Percentiles rank a stretch among this genome's conserved stretches.
phyloP scores from a whole-genome alignment of 2,888 invertebrate genomes.

The Digitonthophagus gazella region DNA sequence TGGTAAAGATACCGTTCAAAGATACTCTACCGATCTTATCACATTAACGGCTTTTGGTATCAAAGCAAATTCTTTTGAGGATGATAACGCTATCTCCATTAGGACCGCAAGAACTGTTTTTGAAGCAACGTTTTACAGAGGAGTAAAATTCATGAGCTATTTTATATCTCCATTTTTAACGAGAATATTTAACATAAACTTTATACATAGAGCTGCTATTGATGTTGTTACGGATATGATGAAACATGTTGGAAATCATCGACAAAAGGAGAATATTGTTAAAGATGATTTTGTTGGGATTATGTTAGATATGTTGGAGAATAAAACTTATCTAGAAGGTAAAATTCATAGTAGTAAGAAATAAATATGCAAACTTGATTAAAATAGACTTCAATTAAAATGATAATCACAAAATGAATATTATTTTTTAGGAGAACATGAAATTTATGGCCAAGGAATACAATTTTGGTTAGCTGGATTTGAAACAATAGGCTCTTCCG shows the following conservation, averaged over 20 bases:
- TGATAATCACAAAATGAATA: too few relatives aligned
- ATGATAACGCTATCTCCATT: not conserved
- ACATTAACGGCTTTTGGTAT: not conserved
- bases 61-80: conserved; percentile 1
- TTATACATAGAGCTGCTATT: not conserved
- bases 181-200: not conserved
- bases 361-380: too few relatives aligned
- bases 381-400: too few relatives aligned
- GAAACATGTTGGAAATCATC: not conserved
- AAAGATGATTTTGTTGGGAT: not conserved
- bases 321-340: not conserved
- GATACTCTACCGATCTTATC: not conserved
- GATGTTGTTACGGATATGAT: not conserved
- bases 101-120: not conserved
- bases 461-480: conserved; percentile 15
- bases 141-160: conserved; percentile 2
- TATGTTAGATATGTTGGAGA: not conserved
- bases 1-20: not conserved
- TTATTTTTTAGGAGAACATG: conserved; percentile 1
- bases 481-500: conserved; percentile 5
- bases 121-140: not conserved
- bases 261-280: not conserved
- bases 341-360: too few relatives aligned
- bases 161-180: not conserved
- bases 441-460: conserved; percentile 5